These are phyloP conservation scores for Hippasteria phrygiana DNA, from an alignment of 53 echinoderm and acorn worm species.

Conservation along the genomic window DNA sequence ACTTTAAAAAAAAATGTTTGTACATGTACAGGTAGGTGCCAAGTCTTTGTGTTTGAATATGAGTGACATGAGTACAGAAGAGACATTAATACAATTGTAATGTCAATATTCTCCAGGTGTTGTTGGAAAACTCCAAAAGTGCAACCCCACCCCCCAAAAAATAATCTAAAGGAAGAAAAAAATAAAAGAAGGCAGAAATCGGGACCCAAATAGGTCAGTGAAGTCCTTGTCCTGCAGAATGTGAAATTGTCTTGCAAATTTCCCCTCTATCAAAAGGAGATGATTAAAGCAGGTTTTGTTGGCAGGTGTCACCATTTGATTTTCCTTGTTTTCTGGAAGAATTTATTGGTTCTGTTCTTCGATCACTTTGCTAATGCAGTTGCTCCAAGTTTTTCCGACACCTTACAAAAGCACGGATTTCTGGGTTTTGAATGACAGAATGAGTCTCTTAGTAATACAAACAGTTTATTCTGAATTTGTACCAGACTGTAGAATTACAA, in stretches of 20 bases:
- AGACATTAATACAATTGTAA: neutral
- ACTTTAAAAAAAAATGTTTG: too few relatives aligned
- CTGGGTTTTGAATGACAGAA: slow-evolving; percentile 1
- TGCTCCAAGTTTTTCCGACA: slow-evolving; percentile 26
- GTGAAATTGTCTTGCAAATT: slow-evolving; percentile 42
- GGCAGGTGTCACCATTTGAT: neutral
- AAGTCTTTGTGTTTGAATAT: slow-evolving; percentile 3
- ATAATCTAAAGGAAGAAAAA: neutral
- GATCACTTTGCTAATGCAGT: slow-evolving; percentile 20
- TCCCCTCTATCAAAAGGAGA: neutral
- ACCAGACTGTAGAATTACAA: too few relatives aligned
- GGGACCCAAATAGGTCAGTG: neutral
- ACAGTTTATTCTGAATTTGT: too few relatives aligned
- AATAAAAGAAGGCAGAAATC: too few relatives aligned
- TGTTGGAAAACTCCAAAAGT: slow-evolving; percentile 45
- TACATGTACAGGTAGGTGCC: slow-evolving; percentile 1
- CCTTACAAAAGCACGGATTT: slow-evolving; percentile 44
- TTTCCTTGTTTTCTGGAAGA: slow-evolving; percentile 6
- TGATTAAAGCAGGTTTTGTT: slow-evolving; percentile 19
- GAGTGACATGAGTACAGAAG: slow-evolving; percentile 11
- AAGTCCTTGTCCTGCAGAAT: slow-evolving; percentile 35
- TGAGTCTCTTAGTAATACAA: too few relatives aligned
- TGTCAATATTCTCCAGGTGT: slow-evolving; percentile 28
- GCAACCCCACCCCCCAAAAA: too few relatives aligned
- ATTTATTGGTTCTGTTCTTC: slow-evolving; percentile 9